Conservation (phyloP, 2,113 vertebrate species). For the Recurvirostra avosetta region DNA sequence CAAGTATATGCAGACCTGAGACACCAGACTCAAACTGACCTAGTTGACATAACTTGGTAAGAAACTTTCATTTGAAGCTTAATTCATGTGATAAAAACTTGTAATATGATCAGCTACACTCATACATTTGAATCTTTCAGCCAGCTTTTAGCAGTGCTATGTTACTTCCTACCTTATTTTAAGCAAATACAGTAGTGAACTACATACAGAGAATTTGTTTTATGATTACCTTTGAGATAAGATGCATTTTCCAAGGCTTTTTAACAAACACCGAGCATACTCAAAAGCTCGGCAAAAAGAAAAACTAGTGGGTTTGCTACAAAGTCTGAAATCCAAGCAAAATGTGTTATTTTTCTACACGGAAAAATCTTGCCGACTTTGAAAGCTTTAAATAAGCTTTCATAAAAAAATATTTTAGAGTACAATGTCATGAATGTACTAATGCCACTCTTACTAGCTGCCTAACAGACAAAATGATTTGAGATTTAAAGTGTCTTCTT, state of each 20-base stretch:
- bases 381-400: not conserved
- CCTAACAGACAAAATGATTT: not conserved
- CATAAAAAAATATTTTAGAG: not conserved
- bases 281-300: not conserved
- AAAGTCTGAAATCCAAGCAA: not conserved
- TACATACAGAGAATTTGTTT: not conserved
- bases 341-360: not conserved
- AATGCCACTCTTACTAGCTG: not conserved
- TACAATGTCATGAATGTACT: not conserved
- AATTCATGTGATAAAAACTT: not conserved
- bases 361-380: not conserved
- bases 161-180: not conserved
- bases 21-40: not conserved
- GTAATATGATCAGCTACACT: not conserved
- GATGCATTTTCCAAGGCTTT: not conserved
- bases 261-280: not conserved
- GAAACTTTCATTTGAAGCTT: not conserved
- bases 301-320: not conserved
- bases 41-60: not conserved
- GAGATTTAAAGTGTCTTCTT: not conserved
- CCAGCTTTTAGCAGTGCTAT: not conserved
- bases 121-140: not conserved
- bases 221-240: not conserved
- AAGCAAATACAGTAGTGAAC: not conserved
- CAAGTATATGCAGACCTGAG: not conserved